Conservation (phyloP, 2,888 invertebrate species). For the Entomobrya proxima region DNA sequence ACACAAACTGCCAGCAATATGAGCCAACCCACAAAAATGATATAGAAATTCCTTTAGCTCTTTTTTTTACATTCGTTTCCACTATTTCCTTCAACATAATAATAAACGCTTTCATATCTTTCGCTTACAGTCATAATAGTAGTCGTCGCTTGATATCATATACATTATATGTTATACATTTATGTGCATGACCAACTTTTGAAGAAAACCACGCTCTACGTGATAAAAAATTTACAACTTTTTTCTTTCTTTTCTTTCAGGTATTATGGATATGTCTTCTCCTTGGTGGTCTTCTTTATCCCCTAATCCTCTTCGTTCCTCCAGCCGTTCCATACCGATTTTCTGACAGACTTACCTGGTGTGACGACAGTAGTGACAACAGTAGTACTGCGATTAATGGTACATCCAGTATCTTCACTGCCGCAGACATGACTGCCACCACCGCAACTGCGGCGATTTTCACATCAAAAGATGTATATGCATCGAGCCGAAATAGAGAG, state of each 20-base stretch:
- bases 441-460: slow-evolving; percentile 40
- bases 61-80: background rate
- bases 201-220: background rate
- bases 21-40: slow-evolving; percentile 31
- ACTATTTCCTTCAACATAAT: slow-evolving; percentile 4
- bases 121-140: too few relatives aligned
- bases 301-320: slow-evolving; percentile 72
- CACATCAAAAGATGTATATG: slow-evolving; percentile 56
- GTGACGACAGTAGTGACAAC: slow-evolving; percentile 55
- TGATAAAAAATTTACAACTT: slow-evolving; percentile 35
- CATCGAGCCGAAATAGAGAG: slow-evolving; percentile 29
- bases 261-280: slow-evolving; percentile 72
- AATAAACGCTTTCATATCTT: slow-evolving; percentile 2
- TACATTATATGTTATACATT: background rate
- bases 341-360: slow-evolving; percentile 69
- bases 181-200: background rate
- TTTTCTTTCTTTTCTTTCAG: slow-evolving; percentile 59
- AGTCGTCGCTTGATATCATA: too few relatives aligned
- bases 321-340: slow-evolving; percentile 72
- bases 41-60: slow-evolving; percentile 26
- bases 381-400: slow-evolving; percentile 1
- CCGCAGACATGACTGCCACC: background rate
- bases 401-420: background rate
- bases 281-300: slow-evolving; percentile 72
- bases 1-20: slow-evolving; percentile 35